Conservation (phyloP, 2,113 vertebrate genomes). For the Haemorhous mexicanus region DNA sequence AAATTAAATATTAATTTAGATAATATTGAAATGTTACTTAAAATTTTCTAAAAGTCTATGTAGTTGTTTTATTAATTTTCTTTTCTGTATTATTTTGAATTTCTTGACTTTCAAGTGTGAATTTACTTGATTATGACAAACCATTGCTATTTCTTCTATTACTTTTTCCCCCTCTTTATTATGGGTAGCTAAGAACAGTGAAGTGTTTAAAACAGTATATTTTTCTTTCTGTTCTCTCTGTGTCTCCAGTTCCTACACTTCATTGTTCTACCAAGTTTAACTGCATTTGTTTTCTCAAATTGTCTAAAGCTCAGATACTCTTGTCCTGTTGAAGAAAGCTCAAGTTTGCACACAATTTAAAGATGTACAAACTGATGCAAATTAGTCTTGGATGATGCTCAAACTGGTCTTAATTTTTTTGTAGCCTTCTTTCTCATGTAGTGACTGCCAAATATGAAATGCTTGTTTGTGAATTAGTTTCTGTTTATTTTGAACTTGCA, state of each 20-base stretch:
- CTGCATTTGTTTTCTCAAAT: not conserved
- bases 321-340: not conserved
- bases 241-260: not conserved
- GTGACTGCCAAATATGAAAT: not conserved
- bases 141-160: not conserved
- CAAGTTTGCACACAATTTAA: not conserved
- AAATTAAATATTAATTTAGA: not conserved
- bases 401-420: not conserved
- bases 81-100: not conserved
- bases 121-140: not conserved
- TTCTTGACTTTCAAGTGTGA: not conserved
- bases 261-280: not conserved
- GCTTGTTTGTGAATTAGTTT: not conserved
- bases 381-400: not conserved
- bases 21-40: not conserved
- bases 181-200: not conserved
- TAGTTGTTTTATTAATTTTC: not conserved
- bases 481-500: not conserved
- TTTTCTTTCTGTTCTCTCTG: not conserved
- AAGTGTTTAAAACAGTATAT: not conserved
- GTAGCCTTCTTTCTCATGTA: not conserved
- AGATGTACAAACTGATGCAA: not conserved
- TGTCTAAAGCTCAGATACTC: not conserved
- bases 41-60: not conserved
- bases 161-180: not conserved